Evolutionary conservation across 2,113 vertebrate species (phyloP), one percentile per base, ranked within the genome.

Genomic region (Antennarius striatus): DNA sequence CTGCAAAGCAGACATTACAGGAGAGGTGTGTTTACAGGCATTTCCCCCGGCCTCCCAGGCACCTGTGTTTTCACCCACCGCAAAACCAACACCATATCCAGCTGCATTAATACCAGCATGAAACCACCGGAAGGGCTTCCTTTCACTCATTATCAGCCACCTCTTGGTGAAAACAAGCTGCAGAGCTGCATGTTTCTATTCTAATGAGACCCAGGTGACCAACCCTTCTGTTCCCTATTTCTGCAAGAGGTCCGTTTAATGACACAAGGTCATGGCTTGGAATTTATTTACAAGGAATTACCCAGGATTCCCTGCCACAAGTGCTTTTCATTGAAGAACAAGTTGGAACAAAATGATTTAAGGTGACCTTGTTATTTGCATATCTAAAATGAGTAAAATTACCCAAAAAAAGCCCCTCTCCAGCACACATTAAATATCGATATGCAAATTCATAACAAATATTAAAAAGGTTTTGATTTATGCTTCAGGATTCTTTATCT

Each of bases 81-180:
- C 75, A 73, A 81, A 90, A 80, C 77, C 81, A 81, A 71, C 71
- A 64, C 3, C 62, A 29, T 70, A 71, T 76, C 84, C 86, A 88
- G 86, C 86, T 86, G 82, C 60, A 3, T 56, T 56, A 47, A 77
- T 75, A 65, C 71, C 73, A 81, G 59, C 77, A 39, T 83, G 71
- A 81, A 77, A 71, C 66, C 75, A 82, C 63, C 58, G 55, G 50
- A 68, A 78, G 43, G 73, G 63, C 67, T 85, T 62, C 77, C 66
- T 77, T 77, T 85, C 81, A 76, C 80, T 68, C 45, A 45, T 50
- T 11, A 70, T 77, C 63, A 52, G 50, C 42, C 45, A 36, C n/a
- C 13, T 28, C 47, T 61, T 40, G 51, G 8, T 42, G 51, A 80
- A 68, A 86, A 65, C 67, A 71, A 58, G 30, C 32, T 49, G 45